A percentile compares a stretch with the other conserved stretches of the same genome.
These are phyloP conservation scores for Drosophila robusta DNA, from an alignment of 2,888 invertebrate genomes.

Conservation along the genomic window DNA sequence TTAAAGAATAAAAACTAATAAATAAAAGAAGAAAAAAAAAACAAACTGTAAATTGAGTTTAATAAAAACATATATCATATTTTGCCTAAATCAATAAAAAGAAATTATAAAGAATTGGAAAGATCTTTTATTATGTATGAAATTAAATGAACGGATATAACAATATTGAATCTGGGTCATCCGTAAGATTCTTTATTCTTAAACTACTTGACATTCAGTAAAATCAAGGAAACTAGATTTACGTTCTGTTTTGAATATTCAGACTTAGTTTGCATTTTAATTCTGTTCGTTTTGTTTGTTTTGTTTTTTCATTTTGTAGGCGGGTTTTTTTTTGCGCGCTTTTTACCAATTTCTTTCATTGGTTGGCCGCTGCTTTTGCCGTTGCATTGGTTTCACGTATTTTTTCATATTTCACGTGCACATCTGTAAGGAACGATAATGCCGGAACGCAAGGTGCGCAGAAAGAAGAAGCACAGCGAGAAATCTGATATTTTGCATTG, in stretches of 20 bases:
- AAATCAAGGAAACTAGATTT: no score
- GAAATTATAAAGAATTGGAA: neutral
- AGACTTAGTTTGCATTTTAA: conserved; percentile 30
- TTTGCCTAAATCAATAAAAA: conserved; percentile 64
- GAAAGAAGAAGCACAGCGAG: neutral
- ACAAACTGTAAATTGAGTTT: conserved; percentile 43
- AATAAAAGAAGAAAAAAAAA: conserved; percentile 19
- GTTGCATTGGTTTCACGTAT: neutral
- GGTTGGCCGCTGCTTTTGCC: conserved; percentile 2
- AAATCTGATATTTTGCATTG: neutral
- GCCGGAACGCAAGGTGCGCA: neutral
- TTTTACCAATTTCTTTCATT: conserved; percentile 6
- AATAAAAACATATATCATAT: conserved; percentile 56
- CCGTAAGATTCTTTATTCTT: no score
- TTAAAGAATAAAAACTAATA: conserved; percentile 59
- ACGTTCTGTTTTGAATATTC: neutral
- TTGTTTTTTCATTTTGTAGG: conserved; percentile 1
- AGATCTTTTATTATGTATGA: no score
- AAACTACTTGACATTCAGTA: no score
- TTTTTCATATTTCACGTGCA: neutral
- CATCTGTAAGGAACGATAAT: neutral
- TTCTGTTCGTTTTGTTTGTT: conserved; percentile 26
- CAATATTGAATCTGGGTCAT: no score
- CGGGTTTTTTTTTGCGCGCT: conserved; percentile 9
- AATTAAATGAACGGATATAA: no score